A percentile compares a stretch with the other conserved stretches of the same genome.
Conservation (phyloP, 2,888 invertebrate genomes). For the Melolontha melolontha region DNA sequence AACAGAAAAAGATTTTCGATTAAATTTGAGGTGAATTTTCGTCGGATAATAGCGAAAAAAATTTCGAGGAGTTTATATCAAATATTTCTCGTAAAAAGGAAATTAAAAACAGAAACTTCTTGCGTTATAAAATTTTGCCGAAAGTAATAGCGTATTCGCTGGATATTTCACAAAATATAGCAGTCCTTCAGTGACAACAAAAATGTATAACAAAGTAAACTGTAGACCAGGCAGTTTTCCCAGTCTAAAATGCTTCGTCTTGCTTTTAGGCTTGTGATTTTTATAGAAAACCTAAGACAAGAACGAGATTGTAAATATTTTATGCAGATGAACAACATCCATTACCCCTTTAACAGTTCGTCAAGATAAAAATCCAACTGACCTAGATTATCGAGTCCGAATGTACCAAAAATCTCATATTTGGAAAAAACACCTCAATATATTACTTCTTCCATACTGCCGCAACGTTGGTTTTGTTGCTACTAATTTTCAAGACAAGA, state of each 20-base stretch:
- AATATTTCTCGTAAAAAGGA: slow-evolving; percentile 7
- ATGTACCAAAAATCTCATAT: slow-evolving; percentile 41
- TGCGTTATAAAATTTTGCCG: neutral
- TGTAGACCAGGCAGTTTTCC: slow-evolving; percentile 6
- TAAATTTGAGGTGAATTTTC: slow-evolving; percentile 14
- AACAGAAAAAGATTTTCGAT: neutral
- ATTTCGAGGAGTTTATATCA: slow-evolving; percentile 26
- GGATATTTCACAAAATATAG: too few relatives aligned
- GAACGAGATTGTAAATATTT: slow-evolving; percentile 14
- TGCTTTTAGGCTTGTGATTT: slow-evolving; percentile 9
- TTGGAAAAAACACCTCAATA: slow-evolving; percentile 28
- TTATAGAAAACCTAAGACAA: slow-evolving; percentile 15
- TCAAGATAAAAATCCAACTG: slow-evolving; percentile 25
- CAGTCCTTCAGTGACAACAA: too few relatives aligned
- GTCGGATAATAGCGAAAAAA: slow-evolving; percentile 18
- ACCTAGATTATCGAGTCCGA: slow-evolving; percentile 34
- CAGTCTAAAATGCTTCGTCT: slow-evolving; percentile 5
- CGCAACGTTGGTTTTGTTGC: neutral
- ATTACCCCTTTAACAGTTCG: slow-evolving; percentile 18
- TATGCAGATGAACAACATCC: slow-evolving; percentile 9
- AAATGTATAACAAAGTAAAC: slow-evolving; percentile 2
- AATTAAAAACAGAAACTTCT: neutral
- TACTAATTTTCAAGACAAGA: slow-evolving; percentile 32
- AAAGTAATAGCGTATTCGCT: neutral
- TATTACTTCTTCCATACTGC: neutral